Evolutionary conservation across 2,113 vertebrate genomes (phyloP), one percentile per base, ranked within the genome.

Genomic region (Platycercus adscitus): DNA sequence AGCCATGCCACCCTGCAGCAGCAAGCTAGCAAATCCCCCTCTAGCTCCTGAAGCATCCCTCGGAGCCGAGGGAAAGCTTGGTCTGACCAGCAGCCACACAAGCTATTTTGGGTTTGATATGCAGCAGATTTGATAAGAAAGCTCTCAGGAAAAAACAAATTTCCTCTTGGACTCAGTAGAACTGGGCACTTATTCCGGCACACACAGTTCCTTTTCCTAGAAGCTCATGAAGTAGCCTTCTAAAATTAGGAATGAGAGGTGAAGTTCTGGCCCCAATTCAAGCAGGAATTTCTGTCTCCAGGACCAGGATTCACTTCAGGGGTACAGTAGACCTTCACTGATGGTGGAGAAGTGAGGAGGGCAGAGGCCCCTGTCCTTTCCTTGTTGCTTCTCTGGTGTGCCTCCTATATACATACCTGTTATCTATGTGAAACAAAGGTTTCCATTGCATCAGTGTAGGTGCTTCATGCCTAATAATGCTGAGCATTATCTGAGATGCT

Each of bases 41-140:
- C 33, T 29, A 69, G 61, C 23, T 58, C 76, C 65, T 72, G 39
- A 29, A 46, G 49, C 63, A 53, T 19, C 47, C 47, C 46, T 70
- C 8, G 10, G 37, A 55, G 63, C 73, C 26, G 52, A 94, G 69
- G 88, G 69, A 93, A 64, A 86, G 46, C 50, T 76, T 44, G 52
- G 58, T 72, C 47, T 80, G 78, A 94, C 23, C 72, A 70, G 78
- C 91, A 86, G 61, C 81, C 60, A 88, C 77, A 88, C 75, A n/a
- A 72, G 72, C 71, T 97, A 95, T 96, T 97, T 94, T 77, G 79
- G 64, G 61, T 79, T 92, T 84, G 86, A 96, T 95, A 78, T 6
- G 60, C 58, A 75, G 72, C 78, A 97, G 84, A 80, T 97, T 97
- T 96, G 96, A 97, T 97, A 97, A 96, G 96, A 95, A 96, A 96